Percentiles rank a stretch among this genome's conserved stretches.
Conservation (phyloP, 2,888 invertebrate genomes). For the Drosophila anceps region DNA sequence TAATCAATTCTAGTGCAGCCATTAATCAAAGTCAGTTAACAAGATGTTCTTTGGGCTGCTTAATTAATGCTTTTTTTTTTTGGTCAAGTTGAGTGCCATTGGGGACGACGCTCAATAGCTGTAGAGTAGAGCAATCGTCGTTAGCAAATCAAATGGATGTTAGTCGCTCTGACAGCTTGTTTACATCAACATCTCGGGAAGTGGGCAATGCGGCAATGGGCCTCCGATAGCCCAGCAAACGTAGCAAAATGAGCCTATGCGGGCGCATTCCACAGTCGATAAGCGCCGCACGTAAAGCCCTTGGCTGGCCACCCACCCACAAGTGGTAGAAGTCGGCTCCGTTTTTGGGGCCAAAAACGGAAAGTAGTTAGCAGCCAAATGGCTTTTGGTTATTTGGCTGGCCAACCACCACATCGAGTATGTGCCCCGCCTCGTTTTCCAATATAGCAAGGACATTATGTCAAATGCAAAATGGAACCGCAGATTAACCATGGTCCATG, state of each 20-base stretch:
- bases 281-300: conserved; percentile 7
- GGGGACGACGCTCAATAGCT: not conserved
- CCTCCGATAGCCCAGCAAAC: conserved; percentile 37
- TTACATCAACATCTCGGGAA: conserved; percentile 62
- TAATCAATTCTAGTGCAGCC: not conserved
- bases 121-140: conserved; percentile 47
- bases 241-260: conserved; percentile 45
- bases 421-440: not conserved
- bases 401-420: conserved; percentile 24
- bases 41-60: conserved; percentile 13
- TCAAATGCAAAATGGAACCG: conserved; percentile 50
- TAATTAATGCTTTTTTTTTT: conserved; percentile 30
- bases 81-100: conserved; percentile 1
- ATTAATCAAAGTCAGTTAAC: conserved; percentile 33
- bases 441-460: conserved; percentile 27
- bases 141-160: conserved; percentile 69
- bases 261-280: conserved; percentile 30
- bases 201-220: conserved; percentile 30
- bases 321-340: not conserved
- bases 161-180: conserved; percentile 73
- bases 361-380: conserved; percentile 66
- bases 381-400: conserved; percentile 41
- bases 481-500: conserved; percentile 45
- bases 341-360: conserved; percentile 30
- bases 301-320: conserved; percentile 4